Percentiles rank a stretch among this genome's conserved stretches.
Evolutionary conservation across 2,888 invertebrate species (phyloP).

Genomic region (Conistra vaccinii): DNA sequence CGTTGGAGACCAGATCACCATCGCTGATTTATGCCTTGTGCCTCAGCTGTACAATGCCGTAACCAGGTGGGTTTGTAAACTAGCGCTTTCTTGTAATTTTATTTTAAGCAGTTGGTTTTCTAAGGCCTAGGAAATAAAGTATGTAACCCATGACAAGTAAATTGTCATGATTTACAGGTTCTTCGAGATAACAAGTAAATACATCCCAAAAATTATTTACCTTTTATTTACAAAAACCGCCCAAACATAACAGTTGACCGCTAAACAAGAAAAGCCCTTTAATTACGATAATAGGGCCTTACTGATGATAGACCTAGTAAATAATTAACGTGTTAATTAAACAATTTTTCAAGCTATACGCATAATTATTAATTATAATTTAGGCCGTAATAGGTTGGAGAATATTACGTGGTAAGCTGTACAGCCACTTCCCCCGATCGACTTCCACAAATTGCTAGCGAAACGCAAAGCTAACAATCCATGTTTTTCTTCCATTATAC

Average conservation of each 20-base stretch:
- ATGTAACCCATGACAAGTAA: too few species aligned
- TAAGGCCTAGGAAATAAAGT: not conserved
- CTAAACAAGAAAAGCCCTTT: not conserved
- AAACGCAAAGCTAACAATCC: conserved; percentile 46
- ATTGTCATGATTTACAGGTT: not conserved
- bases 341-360: conserved; percentile 18
- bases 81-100: not conserved
- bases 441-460: conserved; percentile 7
- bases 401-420: conserved; percentile 25
- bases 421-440: conserved; percentile 2
- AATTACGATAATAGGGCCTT: not conserved
- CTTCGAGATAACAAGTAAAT: not conserved
- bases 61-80: conserved; percentile 81
- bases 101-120: not conserved
- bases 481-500: conserved; percentile 59
- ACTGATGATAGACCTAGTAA: conserved; percentile 7
- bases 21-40: conserved; percentile 93
- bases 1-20: conserved; percentile 91
- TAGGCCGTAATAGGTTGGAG: conserved; percentile 2
- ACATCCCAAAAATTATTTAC: not conserved
- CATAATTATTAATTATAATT: conserved; percentile 55
- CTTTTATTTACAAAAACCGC: not conserved
- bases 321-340: conserved; percentile 26
- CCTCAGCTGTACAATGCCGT: conserved; percentile 92
- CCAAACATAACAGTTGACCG: not conserved